phyloP scores from a whole-genome alignment of 2,113 vertebrate species.

The Hymenochirus boettgeri region DNA sequence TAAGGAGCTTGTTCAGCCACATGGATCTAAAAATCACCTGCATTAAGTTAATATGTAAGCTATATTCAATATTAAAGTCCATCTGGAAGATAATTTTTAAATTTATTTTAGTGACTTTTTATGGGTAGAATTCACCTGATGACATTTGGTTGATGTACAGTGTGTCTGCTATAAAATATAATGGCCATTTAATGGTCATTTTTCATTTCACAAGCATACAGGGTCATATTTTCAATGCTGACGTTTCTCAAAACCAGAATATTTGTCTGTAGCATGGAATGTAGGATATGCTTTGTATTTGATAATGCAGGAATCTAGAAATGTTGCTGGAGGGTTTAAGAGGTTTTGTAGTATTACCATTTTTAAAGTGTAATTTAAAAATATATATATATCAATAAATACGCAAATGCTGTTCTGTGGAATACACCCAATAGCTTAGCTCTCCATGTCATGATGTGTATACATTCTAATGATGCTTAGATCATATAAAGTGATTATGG shows the following conservation, averaged over 20 bases:
- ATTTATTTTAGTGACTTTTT: background rate
- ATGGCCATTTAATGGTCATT: background rate
- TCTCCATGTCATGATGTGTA: no score
- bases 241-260: background rate
- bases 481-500: no score
- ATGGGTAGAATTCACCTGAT: background rate
- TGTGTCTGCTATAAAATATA: background rate
- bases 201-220: background rate
- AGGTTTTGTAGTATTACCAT: background rate
- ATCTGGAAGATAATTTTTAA: background rate
- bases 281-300: background rate
- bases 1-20: constrained; percentile 5
- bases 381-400: background rate
- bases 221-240: background rate
- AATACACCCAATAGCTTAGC: no score
- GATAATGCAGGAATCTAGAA: background rate
- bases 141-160: background rate
- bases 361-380: background rate
- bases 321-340: background rate
- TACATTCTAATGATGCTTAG: no score
- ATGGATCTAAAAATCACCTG: constrained; percentile 7
- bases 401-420: no score
- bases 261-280: no score
- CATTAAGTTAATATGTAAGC: no score
- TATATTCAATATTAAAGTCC: background rate